Conservation (phyloP, 1,140 invertebrate genomes). For the Leptinotarsa undecemlineata region DNA sequence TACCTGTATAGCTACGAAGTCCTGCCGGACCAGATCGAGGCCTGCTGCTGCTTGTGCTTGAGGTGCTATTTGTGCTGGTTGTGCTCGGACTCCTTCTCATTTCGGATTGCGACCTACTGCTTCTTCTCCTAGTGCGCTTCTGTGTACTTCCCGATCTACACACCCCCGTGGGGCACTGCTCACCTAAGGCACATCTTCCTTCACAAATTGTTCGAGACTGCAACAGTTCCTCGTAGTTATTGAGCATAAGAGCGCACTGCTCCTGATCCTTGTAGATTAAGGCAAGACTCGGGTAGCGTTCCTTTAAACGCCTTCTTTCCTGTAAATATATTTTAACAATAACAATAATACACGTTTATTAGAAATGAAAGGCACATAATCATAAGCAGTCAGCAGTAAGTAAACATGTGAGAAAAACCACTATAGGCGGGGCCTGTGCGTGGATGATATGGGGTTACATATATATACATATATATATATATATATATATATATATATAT, state of each 20-base stretch:
- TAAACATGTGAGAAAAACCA: too few relatives aligned
- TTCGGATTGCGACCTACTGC: constrained; percentile 44
- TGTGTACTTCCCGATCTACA: constrained; percentile 57
- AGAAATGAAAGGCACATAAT: too few relatives aligned
- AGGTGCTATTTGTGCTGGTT: constrained; percentile 62
- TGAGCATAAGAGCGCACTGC: constrained; percentile 74
- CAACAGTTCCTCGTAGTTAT: constrained; percentile 79
- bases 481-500: too few relatives aligned
- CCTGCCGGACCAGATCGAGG: constrained; percentile 74
- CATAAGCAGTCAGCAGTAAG: too few relatives aligned
- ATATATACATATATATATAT: too few relatives aligned
- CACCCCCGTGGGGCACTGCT: constrained; percentile 79
- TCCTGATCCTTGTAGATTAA: constrained; percentile 74
- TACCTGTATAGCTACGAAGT: constrained; percentile 73
- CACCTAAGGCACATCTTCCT: constrained; percentile 80
- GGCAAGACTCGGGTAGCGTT: constrained; percentile 79
- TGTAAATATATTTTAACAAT: constrained; percentile 56
- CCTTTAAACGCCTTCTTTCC: constrained; percentile 81
- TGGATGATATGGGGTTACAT: too few relatives aligned
- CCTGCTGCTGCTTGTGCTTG: constrained; percentile 63
- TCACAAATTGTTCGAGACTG: constrained; percentile 80
- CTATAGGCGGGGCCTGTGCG: too few relatives aligned
- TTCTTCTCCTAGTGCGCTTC: constrained; percentile 61
- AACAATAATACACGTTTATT: too few relatives aligned
- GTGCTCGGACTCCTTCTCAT: constrained; percentile 53